Conservation (phyloP, 2,113 vertebrate genomes). For the Anhinga anhinga region DNA sequence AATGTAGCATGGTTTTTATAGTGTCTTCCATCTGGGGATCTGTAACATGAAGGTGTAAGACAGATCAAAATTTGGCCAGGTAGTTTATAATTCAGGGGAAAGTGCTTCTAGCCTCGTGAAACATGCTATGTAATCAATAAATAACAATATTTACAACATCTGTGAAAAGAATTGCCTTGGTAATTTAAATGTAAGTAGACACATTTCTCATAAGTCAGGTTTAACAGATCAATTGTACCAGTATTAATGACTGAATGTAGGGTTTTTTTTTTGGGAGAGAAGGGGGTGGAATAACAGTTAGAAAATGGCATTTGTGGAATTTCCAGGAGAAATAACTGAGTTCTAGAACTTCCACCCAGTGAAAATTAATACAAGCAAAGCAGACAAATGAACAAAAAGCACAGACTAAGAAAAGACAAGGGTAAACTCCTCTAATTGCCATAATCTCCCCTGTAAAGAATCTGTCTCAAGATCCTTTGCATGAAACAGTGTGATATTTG, state of each 20-base stretch:
- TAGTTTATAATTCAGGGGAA: not conserved
- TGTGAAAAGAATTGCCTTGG: not conserved
- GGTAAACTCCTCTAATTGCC: not conserved
- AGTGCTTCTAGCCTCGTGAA: not conserved
- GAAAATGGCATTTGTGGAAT: not conserved
- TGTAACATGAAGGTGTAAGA: not conserved
- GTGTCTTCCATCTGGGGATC: not conserved
- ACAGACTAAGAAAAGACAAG: not conserved
- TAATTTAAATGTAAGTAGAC: not conserved
- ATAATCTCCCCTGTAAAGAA: not conserved
- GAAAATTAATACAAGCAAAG: not conserved
- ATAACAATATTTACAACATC: not conserved
- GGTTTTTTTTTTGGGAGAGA: rapidly evolving
- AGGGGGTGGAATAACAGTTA: rapidly evolving
- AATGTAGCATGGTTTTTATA: slow-evolving; percentile 15
- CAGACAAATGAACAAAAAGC: not conserved
- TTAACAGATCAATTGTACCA: not conserved
- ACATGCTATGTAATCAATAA: not conserved
- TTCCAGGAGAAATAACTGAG: not conserved
- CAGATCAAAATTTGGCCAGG: not conserved
- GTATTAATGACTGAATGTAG: not conserved
- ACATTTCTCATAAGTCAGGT: not conserved
- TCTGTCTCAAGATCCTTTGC: not conserved
- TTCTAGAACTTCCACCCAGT: not conserved
- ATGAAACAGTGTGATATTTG: not conserved